These are phyloP conservation scores for Platycercus adscitus DNA, from an alignment of 2,113 vertebrate species.

Conservation along the genomic window DNA sequence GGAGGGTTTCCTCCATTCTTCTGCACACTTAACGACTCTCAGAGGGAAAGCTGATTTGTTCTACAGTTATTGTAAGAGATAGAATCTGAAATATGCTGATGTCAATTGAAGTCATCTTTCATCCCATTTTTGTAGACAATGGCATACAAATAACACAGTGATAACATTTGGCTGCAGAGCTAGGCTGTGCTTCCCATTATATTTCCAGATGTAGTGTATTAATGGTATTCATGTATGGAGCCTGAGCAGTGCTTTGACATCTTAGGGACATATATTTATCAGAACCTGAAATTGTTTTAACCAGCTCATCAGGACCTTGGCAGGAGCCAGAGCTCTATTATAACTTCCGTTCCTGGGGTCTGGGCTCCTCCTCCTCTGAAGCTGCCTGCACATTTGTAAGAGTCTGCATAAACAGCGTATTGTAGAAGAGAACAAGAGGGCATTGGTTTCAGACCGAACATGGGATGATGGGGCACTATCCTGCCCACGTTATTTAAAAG, in stretches of 20 bases:
- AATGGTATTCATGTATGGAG: background rate
- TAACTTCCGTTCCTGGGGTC: background rate
- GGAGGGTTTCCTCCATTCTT: background rate
- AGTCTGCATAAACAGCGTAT: background rate
- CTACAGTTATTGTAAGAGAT: background rate
- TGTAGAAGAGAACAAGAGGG: background rate
- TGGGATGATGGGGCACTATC: background rate
- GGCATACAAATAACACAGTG: background rate
- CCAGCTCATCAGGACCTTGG: rapidly evolving
- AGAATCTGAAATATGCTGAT: background rate
- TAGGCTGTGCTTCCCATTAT: background rate
- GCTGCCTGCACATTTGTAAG: background rate
- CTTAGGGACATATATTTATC: background rate
- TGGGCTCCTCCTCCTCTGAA: background rate
- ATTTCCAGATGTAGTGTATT: background rate
- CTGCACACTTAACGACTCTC: background rate
- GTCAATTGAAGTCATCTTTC: background rate
- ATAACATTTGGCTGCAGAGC: rapidly evolving
- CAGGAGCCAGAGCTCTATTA: background rate
- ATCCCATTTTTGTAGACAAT: background rate
- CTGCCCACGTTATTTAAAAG: background rate
- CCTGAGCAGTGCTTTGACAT: background rate
- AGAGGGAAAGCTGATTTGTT: background rate
- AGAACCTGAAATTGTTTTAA: background rate
- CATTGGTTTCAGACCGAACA: background rate